phyloP scores from a whole-genome alignment of 2,888 invertebrate genomes.

The Ormyrus thymus region DNA sequence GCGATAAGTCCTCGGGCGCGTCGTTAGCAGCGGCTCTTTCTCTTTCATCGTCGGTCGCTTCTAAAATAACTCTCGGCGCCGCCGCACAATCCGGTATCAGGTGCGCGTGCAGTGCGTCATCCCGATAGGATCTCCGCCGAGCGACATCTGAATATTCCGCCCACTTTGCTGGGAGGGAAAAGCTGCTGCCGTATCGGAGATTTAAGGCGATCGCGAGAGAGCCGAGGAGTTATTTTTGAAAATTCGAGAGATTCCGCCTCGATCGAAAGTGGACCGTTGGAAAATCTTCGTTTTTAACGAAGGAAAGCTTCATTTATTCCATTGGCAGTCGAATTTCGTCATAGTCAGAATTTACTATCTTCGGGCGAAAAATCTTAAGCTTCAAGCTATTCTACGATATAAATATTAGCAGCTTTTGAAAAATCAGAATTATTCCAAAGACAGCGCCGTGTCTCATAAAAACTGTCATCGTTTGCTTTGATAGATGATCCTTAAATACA shows the following conservation, averaged over 20 bases:
- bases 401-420: too few species aligned
- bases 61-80: slow-evolving; percentile 66
- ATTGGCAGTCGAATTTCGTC: too few species aligned
- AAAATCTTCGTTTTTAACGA: too few species aligned
- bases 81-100: slow-evolving; percentile 68
- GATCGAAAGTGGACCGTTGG: too few species aligned
- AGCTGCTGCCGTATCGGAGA: neutral
- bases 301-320: too few species aligned
- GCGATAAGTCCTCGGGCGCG: slow-evolving; percentile 21
- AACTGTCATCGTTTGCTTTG: too few species aligned
- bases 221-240: too few species aligned
- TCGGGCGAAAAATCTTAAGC: too few species aligned
- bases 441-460: neutral
- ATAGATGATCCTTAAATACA: too few species aligned
- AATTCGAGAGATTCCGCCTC: too few species aligned
- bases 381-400: too few species aligned
- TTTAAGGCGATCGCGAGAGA: neutral
- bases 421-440: neutral
- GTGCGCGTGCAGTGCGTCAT: slow-evolving; percentile 73
- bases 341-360: too few species aligned
- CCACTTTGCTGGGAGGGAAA: slow-evolving; percentile 60
- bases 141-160: slow-evolving; percentile 68
- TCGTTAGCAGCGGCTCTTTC: slow-evolving; percentile 32
- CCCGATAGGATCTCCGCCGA: slow-evolving; percentile 70
- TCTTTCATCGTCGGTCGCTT: slow-evolving; percentile 58